Evolutionary conservation across 2,888 invertebrate species (phyloP), one percentile per base, ranked within the genome.

Genomic region (Thumatha senex): DNA sequence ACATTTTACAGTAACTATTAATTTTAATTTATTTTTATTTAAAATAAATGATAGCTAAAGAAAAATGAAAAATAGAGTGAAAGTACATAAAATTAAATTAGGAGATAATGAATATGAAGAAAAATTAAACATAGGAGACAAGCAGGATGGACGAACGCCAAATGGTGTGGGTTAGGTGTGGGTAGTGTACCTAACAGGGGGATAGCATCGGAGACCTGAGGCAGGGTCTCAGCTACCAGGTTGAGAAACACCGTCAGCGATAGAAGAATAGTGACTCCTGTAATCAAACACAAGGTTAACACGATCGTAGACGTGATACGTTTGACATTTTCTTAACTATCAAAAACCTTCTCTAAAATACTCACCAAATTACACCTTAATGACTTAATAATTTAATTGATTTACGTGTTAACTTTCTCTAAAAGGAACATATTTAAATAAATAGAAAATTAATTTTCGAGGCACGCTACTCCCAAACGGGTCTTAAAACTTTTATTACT

Each of bases 211-310:
- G 99, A 99, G 93, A 99, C 99, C 95, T 98, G 98, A 92, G 99
- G 99, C 96, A 99, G 97, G 93, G 98, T 98, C 95, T 99, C 98
- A 80, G 98, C 98, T 93, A 99, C 98, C 94, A 99, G 96, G 94
- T 99, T 98, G 94, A 99, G 97, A 95, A 99, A 99, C 94, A 99
- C 98, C 94, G 98, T 99, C 95, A 99, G 96, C 93, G 99, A 99
- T 92, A 99, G 97, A 93, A 98, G 96, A 93, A 98, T 98, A 93
- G 98, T 98, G 94, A 98, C 98, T 94, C 98, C 98, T 98, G 96
- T 92, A 96, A 96, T 94, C 95, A 93, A 93, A 93, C 89, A 93
- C 82, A 93, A 80, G 82, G 90, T 93, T 92, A 93, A 92, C 91
- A 87, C 58, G 80, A 82, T 81, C 73, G 77, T 67, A 31, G 30